Percentiles rank a stretch among this genome's conserved stretches.
These are phyloP conservation scores for Sebastes umbrosus DNA, from an alignment of 2,797 vertebrate species.

Conservation along the genomic window DNA sequence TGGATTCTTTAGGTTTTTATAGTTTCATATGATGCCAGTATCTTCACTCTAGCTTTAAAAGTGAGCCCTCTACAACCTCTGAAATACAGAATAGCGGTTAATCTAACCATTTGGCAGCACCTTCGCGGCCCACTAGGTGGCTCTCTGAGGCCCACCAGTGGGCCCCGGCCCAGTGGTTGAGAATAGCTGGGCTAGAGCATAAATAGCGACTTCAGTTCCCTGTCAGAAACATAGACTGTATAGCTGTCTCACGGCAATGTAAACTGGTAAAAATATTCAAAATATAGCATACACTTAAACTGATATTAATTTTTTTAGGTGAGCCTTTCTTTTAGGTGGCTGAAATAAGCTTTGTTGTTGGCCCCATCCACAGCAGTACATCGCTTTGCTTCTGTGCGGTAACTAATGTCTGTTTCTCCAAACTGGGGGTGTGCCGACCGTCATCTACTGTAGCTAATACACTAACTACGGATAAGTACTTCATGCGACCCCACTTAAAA, in stretches of 20 bases:
- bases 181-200: no score
- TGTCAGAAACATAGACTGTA: background rate
- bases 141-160: no score
- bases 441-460: background rate
- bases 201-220: background rate
- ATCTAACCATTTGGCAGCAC: no score
- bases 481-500: background rate
- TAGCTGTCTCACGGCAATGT: background rate
- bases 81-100: no score
- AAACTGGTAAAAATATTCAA: background rate
- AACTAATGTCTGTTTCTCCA: background rate
- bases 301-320: background rate
- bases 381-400: background rate
- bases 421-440: background rate
- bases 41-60: no score
- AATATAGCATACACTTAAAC: background rate
- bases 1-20: no score
- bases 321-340: background rate
- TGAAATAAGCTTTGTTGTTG: background rate
- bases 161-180: no score
- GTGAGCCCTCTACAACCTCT: no score
- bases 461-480: background rate
- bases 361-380: background rate
- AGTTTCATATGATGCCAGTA: no score
- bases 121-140: no score